Evolutionary conservation across 1,140 invertebrate species (phyloP), one percentile per base, ranked within the genome.

Genomic region (Leucophenga varia): DNA sequence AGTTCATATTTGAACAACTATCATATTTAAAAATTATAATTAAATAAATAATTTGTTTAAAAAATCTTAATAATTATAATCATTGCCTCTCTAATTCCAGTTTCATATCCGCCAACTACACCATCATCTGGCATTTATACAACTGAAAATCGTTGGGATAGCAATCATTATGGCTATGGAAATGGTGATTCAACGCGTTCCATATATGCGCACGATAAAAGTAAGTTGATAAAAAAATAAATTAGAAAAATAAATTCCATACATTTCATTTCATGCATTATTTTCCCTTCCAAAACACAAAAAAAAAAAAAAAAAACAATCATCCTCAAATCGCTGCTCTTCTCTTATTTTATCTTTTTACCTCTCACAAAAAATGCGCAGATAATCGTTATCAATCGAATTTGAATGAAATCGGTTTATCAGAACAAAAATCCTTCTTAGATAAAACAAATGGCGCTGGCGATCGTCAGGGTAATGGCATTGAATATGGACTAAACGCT

Each of bases 391-490:
- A 82, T 60, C 81, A 82, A 70, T 85, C 83, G 28, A 85, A 84
- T 63, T 72, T 86, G 50, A 86, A 85, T 64, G 84, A 86, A 69
- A 83, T 86, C 54, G 84, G 81, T 54, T 86, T 85, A 74, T 86
- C 83, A 25, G 83, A 86, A 69, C 84, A 85, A 64, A 86, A 85
- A 74, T 84, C 82, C 25, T 74, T 70, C 56, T 55, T 72, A 49
- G 79, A 81, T 59, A 72, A 71, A 61, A 57, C 63, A 20, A 76
- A 78, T 43, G 59, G 68, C 46, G 72, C 70, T 60, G 65, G 72
- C 34, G 21, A 37, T 8, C 22, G 22, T 25, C 22, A 25, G 55
- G 57, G 60, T 43, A 59, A 55, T 56, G 71, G 64, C 43, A 57
- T 61, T 43, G 49, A 58, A 40, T 57, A 63, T 35, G 64, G 68